A percentile compares a stretch with the other conserved stretches of the same genome.
Evolutionary conservation across 2,888 invertebrate genomes (phyloP).

Genomic region (Drosophila eohydei): DNA sequence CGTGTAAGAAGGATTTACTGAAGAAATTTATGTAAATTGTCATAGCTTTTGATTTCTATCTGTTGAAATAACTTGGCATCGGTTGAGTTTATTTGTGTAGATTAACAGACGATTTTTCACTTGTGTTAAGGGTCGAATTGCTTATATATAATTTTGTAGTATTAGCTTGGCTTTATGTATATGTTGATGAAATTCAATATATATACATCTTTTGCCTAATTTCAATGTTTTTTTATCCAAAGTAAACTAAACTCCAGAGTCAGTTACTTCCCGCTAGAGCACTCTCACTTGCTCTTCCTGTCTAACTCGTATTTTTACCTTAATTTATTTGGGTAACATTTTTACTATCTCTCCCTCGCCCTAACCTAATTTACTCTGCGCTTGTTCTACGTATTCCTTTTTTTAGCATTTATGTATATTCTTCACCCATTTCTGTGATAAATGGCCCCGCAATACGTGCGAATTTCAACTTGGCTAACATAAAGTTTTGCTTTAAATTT

Average conservation of each 20-base stretch:
- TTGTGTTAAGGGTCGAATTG: not conserved
- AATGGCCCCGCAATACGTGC: not conserved
- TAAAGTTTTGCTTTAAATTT: constrained; percentile 2
- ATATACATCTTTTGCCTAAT: too few relatives aligned
- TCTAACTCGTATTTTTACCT: not conserved
- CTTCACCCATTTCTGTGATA: not conserved
- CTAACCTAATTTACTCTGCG: not conserved
- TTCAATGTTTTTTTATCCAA: too few relatives aligned
- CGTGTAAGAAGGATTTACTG: not conserved
- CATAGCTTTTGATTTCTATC: constrained; percentile 3
- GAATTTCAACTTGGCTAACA: not conserved
- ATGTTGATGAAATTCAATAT: too few relatives aligned
- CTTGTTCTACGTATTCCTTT: not conserved
- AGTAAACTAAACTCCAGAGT: too few relatives aligned
- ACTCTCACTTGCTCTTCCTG: not conserved
- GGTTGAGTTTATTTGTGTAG: not conserved
- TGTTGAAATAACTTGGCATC: not conserved
- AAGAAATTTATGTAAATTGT: constrained; percentile 1
- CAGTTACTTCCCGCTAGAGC: not conserved
- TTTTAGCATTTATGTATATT: not conserved
- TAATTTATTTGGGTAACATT: constrained; percentile 1
- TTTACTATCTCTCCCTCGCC: not conserved
- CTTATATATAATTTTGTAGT: too few relatives aligned
- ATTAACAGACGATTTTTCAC: too few relatives aligned
- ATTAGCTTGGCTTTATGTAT: too few relatives aligned